Conservation (phyloP, 2,113 vertebrate species). For the Poeciliopsis retropinna region DNA sequence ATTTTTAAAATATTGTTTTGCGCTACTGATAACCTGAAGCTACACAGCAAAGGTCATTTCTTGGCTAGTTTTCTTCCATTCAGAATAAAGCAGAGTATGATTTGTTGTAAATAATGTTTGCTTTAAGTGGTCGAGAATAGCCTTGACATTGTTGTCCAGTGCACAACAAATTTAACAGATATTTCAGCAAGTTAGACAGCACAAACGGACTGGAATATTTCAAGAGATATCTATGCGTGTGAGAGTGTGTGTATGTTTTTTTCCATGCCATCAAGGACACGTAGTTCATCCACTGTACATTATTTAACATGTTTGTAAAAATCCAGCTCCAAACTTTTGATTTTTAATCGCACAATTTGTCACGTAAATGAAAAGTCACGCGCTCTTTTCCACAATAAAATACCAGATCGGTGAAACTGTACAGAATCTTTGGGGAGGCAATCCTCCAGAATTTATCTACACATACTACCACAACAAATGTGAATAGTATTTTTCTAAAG, state of each 20-base stretch:
- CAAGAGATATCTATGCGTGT: constrained; percentile 19
- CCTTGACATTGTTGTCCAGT: constrained; percentile 23
- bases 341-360: constrained; percentile 65
- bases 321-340: constrained; percentile 6
- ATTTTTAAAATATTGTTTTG: not conserved
- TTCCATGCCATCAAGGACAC: constrained; percentile 17
- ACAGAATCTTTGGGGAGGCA: constrained; percentile 66
- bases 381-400: constrained; percentile 33
- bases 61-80: not conserved
- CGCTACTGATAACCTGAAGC: not conserved
- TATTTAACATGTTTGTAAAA: constrained; percentile 33
- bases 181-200: constrained; percentile 48
- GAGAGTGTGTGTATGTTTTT: constrained; percentile 36
- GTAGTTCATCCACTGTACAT: constrained; percentile 26
- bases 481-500: constrained; percentile 99
- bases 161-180: constrained; percentile 10
- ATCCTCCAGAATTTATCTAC: constrained; percentile 72
- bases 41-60: not conserved
- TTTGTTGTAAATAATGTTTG: too few species aligned
- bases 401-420: constrained; percentile 60
- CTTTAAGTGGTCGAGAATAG: constrained; percentile 7
- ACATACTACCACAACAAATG: constrained; percentile 93
- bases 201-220: constrained; percentile 53
- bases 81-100: too few species aligned
- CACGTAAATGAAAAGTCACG: constrained; percentile 5